Percentiles rank a stretch among this genome's conserved stretches.
These are phyloP conservation scores for Drosophila seclusa DNA, from an alignment of 2,888 invertebrate species.

Conservation along the genomic window DNA sequence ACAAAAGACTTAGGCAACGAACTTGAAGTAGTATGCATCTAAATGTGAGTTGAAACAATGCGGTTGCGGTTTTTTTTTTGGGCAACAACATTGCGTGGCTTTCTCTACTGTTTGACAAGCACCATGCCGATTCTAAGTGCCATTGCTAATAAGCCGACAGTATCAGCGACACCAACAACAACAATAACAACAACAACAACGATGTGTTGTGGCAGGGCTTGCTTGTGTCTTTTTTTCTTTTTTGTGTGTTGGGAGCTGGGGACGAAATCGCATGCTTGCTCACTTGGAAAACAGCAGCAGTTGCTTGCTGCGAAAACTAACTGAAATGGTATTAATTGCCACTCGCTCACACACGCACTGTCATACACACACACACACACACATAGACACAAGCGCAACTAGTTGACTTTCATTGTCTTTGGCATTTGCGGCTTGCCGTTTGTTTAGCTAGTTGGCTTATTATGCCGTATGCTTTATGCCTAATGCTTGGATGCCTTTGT, in stretches of 20 bases:
- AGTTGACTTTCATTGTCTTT: conserved; percentile 77
- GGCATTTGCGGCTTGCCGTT: conserved; percentile 47
- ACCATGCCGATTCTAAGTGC: conserved; percentile 64
- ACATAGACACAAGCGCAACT: conserved; percentile 24
- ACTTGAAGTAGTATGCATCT: conserved; percentile 60
- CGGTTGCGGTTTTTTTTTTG: conserved; percentile 51
- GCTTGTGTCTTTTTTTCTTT: conserved; percentile 9
- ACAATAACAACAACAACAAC: conserved; percentile 3
- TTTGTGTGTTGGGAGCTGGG: conserved; percentile 40
- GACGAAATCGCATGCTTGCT: conserved; percentile 55
- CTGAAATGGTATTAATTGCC: conserved; percentile 77
- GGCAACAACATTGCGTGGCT: conserved; percentile 56
- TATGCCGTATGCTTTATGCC: conserved; percentile 60
- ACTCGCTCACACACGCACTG: conserved; percentile 34
- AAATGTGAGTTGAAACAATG: conserved; percentile 34
- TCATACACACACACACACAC: conserved; percentile 4
- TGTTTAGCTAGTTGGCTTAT: conserved; percentile 51
- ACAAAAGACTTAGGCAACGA: conserved; percentile 59
- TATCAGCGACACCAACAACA: background rate
- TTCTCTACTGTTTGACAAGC: conserved; percentile 60
- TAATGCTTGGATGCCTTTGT: conserved; percentile 44
- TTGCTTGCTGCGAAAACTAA: conserved; percentile 56
- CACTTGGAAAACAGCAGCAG: conserved; percentile 63
- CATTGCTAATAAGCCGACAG: conserved; percentile 66
- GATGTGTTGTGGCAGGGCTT: conserved; percentile 25